Conservation (phyloP, 1,140 invertebrate genomes). For the Drosophila mauritiana region DNA sequence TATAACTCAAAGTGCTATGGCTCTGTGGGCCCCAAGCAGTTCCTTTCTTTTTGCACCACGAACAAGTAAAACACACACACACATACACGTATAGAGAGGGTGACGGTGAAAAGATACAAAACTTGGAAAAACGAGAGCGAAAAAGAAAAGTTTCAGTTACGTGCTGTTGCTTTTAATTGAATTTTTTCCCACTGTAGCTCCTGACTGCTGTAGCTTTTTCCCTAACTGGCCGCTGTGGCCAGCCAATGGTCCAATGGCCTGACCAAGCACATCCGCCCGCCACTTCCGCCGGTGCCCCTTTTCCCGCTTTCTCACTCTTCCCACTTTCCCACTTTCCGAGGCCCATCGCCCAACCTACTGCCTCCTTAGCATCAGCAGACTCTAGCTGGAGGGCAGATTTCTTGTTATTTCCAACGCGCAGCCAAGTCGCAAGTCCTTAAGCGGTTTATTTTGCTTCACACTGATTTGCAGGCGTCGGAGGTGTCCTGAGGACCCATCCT, state of each 20-base stretch:
- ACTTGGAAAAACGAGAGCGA: constrained; percentile 60
- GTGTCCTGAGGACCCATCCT: constrained; percentile 39
- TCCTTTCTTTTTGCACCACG: constrained; percentile 18
- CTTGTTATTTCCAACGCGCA: constrained; percentile 77
- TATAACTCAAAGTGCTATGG: constrained; percentile 61
- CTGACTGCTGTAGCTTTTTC: constrained; percentile 7
- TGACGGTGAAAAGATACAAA: constrained; percentile 72
- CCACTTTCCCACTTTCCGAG: background rate
- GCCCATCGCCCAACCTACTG: background rate
- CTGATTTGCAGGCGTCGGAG: constrained; percentile 71
- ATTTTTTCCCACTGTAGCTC: constrained; percentile 68
- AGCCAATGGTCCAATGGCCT: constrained; percentile 59
- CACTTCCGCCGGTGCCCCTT: constrained; percentile 45
- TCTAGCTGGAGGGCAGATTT: constrained; percentile 67
- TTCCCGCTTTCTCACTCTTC: background rate
- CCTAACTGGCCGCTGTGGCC: constrained; percentile 57
- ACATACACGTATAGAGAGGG: constrained; percentile 17
- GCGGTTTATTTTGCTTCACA: constrained; percentile 79
- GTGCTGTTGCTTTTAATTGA: constrained; percentile 84
- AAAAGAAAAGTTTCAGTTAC: constrained; percentile 81
- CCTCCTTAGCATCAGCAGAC: constrained; percentile 18
- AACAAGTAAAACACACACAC: constrained; percentile 39
- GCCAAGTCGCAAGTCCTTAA: constrained; percentile 80
- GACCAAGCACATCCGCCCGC: constrained; percentile 77
- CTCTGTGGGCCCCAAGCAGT: constrained; percentile 48